Base-by-base conservation (phyloP, 2,113 vertebrate species). In the Marcusenius ussheri region DNA sequence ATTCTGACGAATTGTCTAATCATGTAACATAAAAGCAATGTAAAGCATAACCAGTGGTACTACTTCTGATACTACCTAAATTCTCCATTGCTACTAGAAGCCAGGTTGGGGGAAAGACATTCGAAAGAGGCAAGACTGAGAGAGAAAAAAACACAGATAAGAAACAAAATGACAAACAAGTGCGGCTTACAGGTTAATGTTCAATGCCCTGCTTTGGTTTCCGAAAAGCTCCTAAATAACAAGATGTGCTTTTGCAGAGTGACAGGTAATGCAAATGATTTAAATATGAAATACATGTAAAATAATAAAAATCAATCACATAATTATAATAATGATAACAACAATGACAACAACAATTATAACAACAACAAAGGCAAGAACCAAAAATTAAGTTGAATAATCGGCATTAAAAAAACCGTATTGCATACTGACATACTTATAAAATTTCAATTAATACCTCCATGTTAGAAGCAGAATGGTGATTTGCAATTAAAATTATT, bases 401-500 rank as follows among this genome's bases (percentile, higher is more conserved):
- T 19, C 35, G 2, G 5, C 35, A 80, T 80, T 6, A 19, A 80
- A 80, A 74, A 80, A 80, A 17, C 0, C 13, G 62, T 4, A 74
- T 47, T 21, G n/a, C 24, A 66, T 74, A 11, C 42, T 80, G 74
- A 80, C 74, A 80, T 80, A n/a, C 45, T 84, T 84, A 46, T 84
- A 46, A 84, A 45, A 84, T 84, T 84, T 84, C 45, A 84, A 46
- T 84, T 84, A 47, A 84, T 84, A 84, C 42, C 83, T 87, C 85
- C 45, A 51, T 87, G 85, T 87, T 53, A 39, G 47, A 87, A 27
- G 50, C 50, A 87, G 19, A 87, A n/a, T 62, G 31, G 51, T 62
- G 53, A 42, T 88, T 62, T 88, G 87, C 87, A 88, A 45, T 88
- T 88, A 88, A 88, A 66, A 62, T 88, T 88, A 88, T 66, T 88